Evolutionary conservation across 64 coral and sea anemone species (phyloP), one percentile per base, ranked within the genome.

Genomic region (Montipora cactus): DNA sequence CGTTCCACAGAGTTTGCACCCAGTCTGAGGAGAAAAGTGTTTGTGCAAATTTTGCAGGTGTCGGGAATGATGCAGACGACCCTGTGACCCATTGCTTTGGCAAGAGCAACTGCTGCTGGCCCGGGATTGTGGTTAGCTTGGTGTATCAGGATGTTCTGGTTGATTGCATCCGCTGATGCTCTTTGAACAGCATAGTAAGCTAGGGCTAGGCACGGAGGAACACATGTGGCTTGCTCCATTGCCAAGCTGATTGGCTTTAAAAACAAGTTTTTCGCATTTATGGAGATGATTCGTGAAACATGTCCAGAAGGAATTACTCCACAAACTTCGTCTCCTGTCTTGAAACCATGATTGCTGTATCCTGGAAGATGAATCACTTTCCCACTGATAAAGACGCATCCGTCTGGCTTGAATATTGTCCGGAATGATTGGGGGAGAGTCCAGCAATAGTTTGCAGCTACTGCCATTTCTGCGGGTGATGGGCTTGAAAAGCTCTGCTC

Each of bases 11-110:
- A 19, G 51, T 87, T 58, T 2, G 87, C 67, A 69, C 88, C 93
- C 51, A 87, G 53, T 14, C 47, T 70, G 20, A 87, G 20, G 11
- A 95, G 57, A 37, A 86, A 8, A n/a, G 4, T 66, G 14, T 91
- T 59, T 77, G 22, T 78, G 10, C 13, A 49, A 4, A 10, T 57
- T 28, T 49, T 15, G 52, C 20, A 20, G 69, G 59, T 58, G 18
- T 57, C 11, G 0, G 53, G 53, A 28, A 85, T 84, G 18, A 89
- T 92, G 78, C 94, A 95, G 45, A 81, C 52, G 47, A 89, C 79
- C 50, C 46, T 46, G 80, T 95, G 94, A 2, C 94, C 94, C 19
- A 92, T 20, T 67, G 82, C 37, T 22, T 88, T 96, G 18, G 67
- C 90, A 78, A 96, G 80, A 8, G 59, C 37, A 59, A 90, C 81